Conservation (phyloP, 2,113 vertebrate species). For the Telmatochromis sp. region DNA sequence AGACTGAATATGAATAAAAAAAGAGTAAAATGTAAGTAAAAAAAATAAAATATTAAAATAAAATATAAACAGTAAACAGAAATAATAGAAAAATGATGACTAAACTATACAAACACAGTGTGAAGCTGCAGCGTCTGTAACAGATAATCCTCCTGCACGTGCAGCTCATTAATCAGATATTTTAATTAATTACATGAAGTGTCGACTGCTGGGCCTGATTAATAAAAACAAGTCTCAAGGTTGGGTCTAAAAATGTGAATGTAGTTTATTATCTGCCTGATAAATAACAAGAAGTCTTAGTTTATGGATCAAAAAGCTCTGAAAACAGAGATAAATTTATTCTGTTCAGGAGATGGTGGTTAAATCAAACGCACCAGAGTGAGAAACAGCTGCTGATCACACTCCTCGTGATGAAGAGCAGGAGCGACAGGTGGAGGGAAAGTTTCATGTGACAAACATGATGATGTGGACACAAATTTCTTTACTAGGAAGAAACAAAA, state of each 20-base stretch:
- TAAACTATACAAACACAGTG: background rate
- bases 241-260: background rate
- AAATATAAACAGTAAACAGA: background rate
- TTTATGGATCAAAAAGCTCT: fast-evolving
- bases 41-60: background rate
- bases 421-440: background rate
- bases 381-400: background rate
- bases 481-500: background rate
- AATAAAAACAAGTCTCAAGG: background rate
- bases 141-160: background rate
- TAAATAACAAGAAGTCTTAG: background rate
- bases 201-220: fast-evolving
- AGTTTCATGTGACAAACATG: background rate
- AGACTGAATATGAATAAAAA: background rate
- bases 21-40: background rate
- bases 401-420: background rate
- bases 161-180: background rate
- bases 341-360: background rate
- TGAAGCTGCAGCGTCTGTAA: background rate
- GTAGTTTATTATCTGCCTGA: background rate
- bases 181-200: background rate
- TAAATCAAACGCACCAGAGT: background rate
- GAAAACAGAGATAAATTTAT: background rate
- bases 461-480: background rate
- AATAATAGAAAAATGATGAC: background rate